Percentiles rank a stretch among this genome's conserved stretches.
phyloP scores from a whole-genome alignment of 2,888 invertebrate genomes.

The Synanthedon formicaeformis region DNA sequence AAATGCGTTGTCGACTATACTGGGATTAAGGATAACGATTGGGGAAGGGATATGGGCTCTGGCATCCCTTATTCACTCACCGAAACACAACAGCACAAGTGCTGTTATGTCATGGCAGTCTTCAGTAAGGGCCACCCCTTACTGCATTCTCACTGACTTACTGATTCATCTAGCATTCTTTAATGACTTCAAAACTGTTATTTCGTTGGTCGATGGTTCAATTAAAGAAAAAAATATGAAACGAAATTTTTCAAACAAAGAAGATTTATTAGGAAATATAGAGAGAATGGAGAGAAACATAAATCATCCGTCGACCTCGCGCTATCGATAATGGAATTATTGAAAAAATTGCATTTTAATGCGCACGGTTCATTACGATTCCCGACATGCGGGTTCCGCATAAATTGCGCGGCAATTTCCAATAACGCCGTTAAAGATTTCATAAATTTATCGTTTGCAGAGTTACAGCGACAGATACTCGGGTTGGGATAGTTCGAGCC shows the following conservation, averaged over 20 bases:
- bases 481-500: neutral
- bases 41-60: no score
- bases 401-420: constrained; percentile 22
- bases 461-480: constrained; percentile 5
- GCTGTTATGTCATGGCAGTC: no score
- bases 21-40: no score
- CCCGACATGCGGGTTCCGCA: constrained; percentile 20
- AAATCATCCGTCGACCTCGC: neutral
- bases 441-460: constrained; percentile 21
- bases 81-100: no score
- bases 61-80: no score
- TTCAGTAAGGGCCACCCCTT: no score
- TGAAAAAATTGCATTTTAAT: constrained; percentile 20
- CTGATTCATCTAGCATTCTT: no score
- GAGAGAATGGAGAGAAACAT: neutral
- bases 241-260: neutral
- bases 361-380: constrained; percentile 27
- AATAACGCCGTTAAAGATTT: constrained; percentile 25
- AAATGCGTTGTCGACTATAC: no score
- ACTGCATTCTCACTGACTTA: no score
- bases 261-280: neutral
- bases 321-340: constrained; percentile 2
- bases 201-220: no score
- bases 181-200: no score
- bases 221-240: neutral